phyloP scores from a whole-genome alignment of 2,113 vertebrate genomes.

The Cichladusa arquata region DNA sequence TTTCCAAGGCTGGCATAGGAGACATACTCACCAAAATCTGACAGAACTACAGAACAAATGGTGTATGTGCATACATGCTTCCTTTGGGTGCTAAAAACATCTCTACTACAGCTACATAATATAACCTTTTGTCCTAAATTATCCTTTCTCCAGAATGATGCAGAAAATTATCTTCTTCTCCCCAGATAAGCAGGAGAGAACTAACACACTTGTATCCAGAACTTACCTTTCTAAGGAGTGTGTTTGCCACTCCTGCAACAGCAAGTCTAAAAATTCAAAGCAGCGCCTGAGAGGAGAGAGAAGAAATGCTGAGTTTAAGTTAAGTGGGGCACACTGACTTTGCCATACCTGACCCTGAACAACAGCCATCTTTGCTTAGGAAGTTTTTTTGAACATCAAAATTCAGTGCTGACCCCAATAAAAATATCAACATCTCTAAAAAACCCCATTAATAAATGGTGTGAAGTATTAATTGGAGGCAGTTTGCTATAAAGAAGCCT shows the following conservation, averaged over 20 bases:
- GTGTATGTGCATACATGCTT: rapidly evolving
- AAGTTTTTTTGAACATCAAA: neutral
- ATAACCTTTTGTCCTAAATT: neutral
- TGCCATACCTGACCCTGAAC: neutral
- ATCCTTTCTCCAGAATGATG: neutral
- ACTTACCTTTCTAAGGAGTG: conserved; percentile 93
- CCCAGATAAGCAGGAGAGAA: neutral
- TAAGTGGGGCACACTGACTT: neutral
- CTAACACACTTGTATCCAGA: neutral
- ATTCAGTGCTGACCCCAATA: neutral
- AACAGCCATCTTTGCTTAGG: neutral
- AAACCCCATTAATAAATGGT: neutral
- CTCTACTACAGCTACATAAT: neutral
- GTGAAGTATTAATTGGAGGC: neutral
- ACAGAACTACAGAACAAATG: neutral
- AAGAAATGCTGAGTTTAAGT: neutral
- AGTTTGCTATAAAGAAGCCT: neutral
- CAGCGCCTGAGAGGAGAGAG: conserved; percentile 82
- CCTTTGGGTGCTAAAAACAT: neutral
- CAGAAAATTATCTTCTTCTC: neutral
- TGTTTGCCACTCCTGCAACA: conserved; percentile 96
- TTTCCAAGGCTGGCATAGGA: neutral
- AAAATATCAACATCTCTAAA: neutral
- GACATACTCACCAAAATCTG: neutral
- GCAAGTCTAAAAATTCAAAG: conserved; percentile 94